Conservation (phyloP, 2,888 invertebrate genomes). For the Limnephilus rhombicus region DNA sequence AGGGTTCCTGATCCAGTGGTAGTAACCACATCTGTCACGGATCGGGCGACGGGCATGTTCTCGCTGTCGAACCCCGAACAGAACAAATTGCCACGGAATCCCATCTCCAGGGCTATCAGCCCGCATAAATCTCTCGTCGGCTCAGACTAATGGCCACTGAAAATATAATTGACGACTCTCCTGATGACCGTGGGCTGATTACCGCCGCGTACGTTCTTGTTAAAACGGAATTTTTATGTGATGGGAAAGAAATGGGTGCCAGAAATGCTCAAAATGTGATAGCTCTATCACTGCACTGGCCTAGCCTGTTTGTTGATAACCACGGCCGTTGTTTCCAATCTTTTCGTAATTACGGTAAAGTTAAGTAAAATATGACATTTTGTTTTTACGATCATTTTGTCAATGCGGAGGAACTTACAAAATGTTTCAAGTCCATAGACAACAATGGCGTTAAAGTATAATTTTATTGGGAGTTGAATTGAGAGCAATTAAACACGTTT, state of each 20-base stretch:
- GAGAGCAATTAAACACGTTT: no score
- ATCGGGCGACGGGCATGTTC: slow-evolving; percentile 5
- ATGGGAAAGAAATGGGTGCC: neutral
- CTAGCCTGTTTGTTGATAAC: neutral
- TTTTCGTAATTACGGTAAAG: neutral
- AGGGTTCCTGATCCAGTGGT: neutral
- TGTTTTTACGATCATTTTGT: neutral
- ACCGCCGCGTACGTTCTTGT: neutral
- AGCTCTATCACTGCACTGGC: neutral
- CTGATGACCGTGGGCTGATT: slow-evolving; percentile 17
- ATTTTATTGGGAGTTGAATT: no score
- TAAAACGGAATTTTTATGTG: slow-evolving; percentile 2
- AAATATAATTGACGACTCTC: slow-evolving; percentile 36
- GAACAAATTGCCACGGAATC: slow-evolving; percentile 35
- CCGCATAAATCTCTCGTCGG: slow-evolving; percentile 48
- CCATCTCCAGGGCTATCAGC: slow-evolving; percentile 39
- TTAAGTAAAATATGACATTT: neutral
- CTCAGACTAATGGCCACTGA: slow-evolving; percentile 36
- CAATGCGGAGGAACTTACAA: neutral
- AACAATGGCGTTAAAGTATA: neutral
- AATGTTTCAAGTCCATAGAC: neutral
- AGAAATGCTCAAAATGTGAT: neutral
- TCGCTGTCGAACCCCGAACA: slow-evolving; percentile 20
- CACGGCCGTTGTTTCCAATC: neutral
- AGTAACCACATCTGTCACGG: slow-evolving; percentile 25